A percentile compares a stretch with the other conserved stretches of the same genome.
Evolutionary conservation across 2,797 vertebrate species (phyloP).

Genomic region (Trichosurus vulpecula): DNA sequence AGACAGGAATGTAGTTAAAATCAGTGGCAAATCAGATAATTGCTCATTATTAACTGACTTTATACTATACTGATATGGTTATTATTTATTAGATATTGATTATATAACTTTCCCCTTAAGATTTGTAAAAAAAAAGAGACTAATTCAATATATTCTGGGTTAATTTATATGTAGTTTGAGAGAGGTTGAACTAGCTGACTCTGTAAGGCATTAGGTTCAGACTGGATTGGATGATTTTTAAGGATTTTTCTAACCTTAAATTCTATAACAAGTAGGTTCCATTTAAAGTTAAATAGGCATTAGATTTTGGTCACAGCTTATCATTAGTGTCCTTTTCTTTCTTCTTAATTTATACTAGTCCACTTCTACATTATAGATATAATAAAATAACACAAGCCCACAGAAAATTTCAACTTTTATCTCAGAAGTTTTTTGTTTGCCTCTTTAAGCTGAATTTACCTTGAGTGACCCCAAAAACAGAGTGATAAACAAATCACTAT

Average conservation of each 20-base stretch:
- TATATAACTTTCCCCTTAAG: neutral
- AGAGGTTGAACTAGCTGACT: neutral
- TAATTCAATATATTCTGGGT: neutral
- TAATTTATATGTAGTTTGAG: neutral
- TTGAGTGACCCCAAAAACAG: neutral
- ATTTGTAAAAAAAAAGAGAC: neutral
- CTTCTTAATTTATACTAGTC: neutral
- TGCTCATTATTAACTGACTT: neutral
- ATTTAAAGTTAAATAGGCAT: neutral
- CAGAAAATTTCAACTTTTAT: neutral
- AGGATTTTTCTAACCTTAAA: neutral
- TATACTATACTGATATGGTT: neutral
- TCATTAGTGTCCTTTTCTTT: neutral
- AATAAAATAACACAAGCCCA: neutral
- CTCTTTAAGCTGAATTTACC: neutral
- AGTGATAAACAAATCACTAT: slow-evolving; percentile 17
- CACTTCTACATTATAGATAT: neutral
- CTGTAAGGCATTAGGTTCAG: neutral
- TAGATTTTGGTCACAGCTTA: neutral
- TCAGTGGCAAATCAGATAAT: neutral
- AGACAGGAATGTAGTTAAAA: neutral
- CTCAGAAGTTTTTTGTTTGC: neutral
- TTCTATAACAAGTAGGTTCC: neutral
- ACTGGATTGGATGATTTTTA: neutral
- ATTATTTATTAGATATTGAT: neutral